Evolutionary conservation across 2,888 invertebrate genomes (phyloP).

Genomic region (Torymus auratus): DNA sequence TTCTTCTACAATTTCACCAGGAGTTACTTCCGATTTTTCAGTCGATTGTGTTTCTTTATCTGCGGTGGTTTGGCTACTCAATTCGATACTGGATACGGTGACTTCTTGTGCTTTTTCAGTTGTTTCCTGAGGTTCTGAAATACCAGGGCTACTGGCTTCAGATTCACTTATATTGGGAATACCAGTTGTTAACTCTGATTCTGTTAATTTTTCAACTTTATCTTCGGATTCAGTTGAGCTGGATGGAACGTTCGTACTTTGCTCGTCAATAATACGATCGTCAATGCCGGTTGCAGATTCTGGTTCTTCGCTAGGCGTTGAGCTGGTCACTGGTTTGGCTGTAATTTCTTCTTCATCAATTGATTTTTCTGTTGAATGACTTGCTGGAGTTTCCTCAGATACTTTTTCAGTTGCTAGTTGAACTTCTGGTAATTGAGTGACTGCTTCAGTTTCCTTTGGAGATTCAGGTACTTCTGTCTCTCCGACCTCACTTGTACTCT

Average conservation of each 20-base stretch:
- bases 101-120: slow-evolving; percentile 55
- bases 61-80: slow-evolving; percentile 40
- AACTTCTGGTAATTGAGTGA: slow-evolving; percentile 21
- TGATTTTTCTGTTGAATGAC: slow-evolving; percentile 59
- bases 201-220: slow-evolving; percentile 29
- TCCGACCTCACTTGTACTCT: background rate
- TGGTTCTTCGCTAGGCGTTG: slow-evolving; percentile 25
- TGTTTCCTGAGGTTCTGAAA: slow-evolving; percentile 39
- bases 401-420: background rate
- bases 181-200: background rate
- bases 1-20: slow-evolving; percentile 52
- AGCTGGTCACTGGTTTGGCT: slow-evolving; percentile 44
- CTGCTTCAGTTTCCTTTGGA: slow-evolving; percentile 29
- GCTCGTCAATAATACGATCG: background rate
- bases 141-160: slow-evolving; percentile 29
- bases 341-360: slow-evolving; percentile 57
- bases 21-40: slow-evolving; percentile 47
- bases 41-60: slow-evolving; percentile 58
- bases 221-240: slow-evolving; percentile 24
- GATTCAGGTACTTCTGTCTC: slow-evolving; percentile 33
- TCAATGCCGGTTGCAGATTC: slow-evolving; percentile 10
- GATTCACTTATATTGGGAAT: slow-evolving; percentile 12
- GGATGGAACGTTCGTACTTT: background rate
- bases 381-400: slow-evolving; percentile 20
- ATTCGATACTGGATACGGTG: slow-evolving; percentile 38